Percentiles rank a stretch among this genome's conserved stretches.
These are phyloP conservation scores for Ectemnius continuus DNA, from an alignment of 2,888 invertebrate genomes.

Conservation along the genomic window DNA sequence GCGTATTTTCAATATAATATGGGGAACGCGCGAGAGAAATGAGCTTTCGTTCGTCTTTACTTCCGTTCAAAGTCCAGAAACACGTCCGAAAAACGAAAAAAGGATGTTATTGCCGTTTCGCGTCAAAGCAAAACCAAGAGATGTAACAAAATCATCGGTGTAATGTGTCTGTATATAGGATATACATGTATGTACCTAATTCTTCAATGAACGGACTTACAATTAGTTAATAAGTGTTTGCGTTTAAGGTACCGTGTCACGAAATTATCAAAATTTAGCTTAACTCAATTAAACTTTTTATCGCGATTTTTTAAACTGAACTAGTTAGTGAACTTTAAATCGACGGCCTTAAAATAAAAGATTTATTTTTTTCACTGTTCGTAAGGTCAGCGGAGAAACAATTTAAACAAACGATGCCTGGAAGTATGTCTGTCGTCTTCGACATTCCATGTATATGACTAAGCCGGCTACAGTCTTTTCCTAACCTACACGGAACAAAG, in stretches of 20 bases:
- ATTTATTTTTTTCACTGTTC: conserved; percentile 57
- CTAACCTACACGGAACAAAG: background rate
- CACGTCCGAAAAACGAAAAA: background rate
- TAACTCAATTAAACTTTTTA: conserved; percentile 53
- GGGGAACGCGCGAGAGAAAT: background rate
- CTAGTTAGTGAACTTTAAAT: conserved; percentile 55
- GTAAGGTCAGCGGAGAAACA: conserved; percentile 29
- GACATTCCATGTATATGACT: background rate
- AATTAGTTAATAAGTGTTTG: conserved; percentile 35
- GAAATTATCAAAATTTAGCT: conserved; percentile 41
- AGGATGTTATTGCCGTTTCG: background rate
- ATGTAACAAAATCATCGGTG: conserved; percentile 11
- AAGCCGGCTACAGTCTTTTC: conserved; percentile 26
- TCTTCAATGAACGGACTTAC: conserved; percentile 31
- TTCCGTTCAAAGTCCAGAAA: conserved; percentile 1
- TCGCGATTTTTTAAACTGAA: conserved; percentile 51
- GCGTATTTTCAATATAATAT: conserved; percentile 17
- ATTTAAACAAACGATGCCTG: conserved; percentile 24
- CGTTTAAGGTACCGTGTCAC: conserved; percentile 21
- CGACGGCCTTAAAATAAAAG: conserved; percentile 62
- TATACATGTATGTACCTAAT: conserved; percentile 27
- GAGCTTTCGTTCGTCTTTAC: background rate
- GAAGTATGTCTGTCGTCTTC: conserved; percentile 11
- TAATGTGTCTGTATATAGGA: conserved; percentile 28
- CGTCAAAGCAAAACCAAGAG: background rate